Conservation (phyloP, 2,888 invertebrate genomes). For the Acleris literana region DNA sequence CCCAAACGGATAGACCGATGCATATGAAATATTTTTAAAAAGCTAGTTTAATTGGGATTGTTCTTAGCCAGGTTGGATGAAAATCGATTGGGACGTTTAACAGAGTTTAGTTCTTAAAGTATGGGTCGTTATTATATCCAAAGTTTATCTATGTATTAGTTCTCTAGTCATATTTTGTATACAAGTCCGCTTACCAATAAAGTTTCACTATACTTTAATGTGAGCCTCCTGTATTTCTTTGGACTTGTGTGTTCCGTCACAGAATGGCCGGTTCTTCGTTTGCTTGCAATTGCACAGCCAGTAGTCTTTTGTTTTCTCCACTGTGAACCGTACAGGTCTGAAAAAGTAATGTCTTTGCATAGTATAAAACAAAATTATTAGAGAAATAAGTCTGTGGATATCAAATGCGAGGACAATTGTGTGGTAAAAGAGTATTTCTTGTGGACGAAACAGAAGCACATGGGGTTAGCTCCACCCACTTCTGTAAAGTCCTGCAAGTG, state of each 20-base stretch:
- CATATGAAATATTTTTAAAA: too few relatives aligned
- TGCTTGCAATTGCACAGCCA: slow-evolving; percentile 99
- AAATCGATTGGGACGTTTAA: too few relatives aligned
- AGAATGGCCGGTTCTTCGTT: slow-evolving; percentile 95
- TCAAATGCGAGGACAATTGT: too few relatives aligned
- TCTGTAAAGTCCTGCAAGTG: neutral
- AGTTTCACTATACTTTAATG: slow-evolving; percentile 22
- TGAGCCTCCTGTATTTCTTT: slow-evolving; percentile 86
- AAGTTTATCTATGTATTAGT: too few relatives aligned
- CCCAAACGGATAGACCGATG: too few relatives aligned
- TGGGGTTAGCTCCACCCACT: too few relatives aligned
- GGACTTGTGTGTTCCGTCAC: slow-evolving; percentile 96
- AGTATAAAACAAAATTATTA: slow-evolving; percentile 13
- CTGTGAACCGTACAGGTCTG: slow-evolving; percentile 92
- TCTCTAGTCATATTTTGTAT: neutral
- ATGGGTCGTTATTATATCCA: too few relatives aligned
- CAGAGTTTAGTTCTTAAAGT: too few relatives aligned
- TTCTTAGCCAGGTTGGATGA: too few relatives aligned
- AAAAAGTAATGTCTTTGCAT: slow-evolving; percentile 52
- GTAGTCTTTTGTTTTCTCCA: slow-evolving; percentile 94
- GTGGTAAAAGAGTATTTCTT: too few relatives aligned
- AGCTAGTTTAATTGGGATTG: too few relatives aligned
- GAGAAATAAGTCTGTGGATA: neutral
- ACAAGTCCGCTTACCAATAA: neutral
- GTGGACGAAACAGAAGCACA: too few relatives aligned